Conservation (phyloP, 2,113 vertebrate genomes). For the Ciconia stormi region DNA sequence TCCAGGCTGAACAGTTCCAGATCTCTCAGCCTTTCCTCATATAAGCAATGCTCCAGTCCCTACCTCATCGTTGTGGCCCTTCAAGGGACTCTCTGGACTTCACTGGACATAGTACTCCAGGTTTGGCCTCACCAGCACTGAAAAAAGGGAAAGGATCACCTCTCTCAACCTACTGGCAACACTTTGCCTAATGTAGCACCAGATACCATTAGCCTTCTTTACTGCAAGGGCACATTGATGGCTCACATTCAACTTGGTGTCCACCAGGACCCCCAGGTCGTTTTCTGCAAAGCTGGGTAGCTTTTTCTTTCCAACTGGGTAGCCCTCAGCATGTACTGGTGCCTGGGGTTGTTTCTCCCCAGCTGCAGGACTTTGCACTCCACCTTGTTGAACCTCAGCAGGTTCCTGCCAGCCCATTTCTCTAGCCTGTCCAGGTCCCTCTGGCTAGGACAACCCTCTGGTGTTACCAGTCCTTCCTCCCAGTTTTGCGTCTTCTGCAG, state of each 20-base stretch:
- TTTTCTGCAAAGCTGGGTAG: background rate
- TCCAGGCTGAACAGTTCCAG: background rate
- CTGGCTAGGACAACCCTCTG: background rate
- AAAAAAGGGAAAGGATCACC: background rate
- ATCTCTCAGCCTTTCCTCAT: background rate
- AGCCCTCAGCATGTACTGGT: background rate
- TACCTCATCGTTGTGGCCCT: background rate
- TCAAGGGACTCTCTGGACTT: background rate
- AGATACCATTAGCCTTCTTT: background rate
- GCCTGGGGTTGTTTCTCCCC: background rate
- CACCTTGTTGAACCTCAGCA: background rate
- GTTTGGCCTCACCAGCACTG: background rate
- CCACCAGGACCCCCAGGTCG: background rate
- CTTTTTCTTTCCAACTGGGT: background rate
- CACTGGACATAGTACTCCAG: background rate
- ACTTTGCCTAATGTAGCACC: background rate
- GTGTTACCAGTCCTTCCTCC: background rate
- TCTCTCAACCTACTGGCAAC: background rate
- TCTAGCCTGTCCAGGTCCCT: background rate
- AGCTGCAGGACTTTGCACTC: background rate
- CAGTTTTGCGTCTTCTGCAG: background rate
- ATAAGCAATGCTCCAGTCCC: background rate
- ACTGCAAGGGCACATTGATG: background rate
- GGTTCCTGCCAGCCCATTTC: background rate
- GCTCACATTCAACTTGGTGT: background rate